Conservation (phyloP, 2,113 vertebrate genomes). For the Ramphastos sulfuratus region DNA sequence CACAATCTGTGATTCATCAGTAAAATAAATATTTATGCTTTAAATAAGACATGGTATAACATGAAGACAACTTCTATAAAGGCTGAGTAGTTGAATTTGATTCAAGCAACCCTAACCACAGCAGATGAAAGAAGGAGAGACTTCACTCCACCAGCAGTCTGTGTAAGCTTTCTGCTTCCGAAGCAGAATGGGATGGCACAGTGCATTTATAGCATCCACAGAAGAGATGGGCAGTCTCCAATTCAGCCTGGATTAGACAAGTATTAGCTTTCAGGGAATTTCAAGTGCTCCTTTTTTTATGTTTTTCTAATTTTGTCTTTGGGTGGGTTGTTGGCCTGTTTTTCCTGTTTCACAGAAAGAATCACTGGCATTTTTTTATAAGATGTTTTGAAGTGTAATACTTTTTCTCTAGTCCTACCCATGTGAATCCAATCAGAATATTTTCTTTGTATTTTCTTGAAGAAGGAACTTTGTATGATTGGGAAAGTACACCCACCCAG, state of each 20-base stretch:
- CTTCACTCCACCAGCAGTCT: not conserved
- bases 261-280: not conserved
- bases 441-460: not conserved
- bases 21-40: constrained; percentile 15
- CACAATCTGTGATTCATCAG: not conserved
- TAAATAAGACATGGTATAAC: not conserved
- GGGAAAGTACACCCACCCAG: not conserved
- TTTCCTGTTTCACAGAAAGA: not conserved
- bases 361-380: not conserved
- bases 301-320: not conserved
- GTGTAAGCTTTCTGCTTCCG: constrained; percentile 8
- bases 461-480: not conserved
- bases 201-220: not conserved
- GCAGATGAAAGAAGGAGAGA: not conserved
- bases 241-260: not conserved
- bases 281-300: not conserved
- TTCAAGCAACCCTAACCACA: not conserved
- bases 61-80: not conserved
- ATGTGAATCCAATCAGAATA: not conserved
- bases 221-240: not conserved
- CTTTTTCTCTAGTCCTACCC: not conserved
- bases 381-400: not conserved
- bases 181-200: not conserved
- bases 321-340: not conserved
- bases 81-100: not conserved